Base-by-base conservation (phyloP, 1,140 invertebrate genomes). In the Macrocentrus cingulum region DNA sequence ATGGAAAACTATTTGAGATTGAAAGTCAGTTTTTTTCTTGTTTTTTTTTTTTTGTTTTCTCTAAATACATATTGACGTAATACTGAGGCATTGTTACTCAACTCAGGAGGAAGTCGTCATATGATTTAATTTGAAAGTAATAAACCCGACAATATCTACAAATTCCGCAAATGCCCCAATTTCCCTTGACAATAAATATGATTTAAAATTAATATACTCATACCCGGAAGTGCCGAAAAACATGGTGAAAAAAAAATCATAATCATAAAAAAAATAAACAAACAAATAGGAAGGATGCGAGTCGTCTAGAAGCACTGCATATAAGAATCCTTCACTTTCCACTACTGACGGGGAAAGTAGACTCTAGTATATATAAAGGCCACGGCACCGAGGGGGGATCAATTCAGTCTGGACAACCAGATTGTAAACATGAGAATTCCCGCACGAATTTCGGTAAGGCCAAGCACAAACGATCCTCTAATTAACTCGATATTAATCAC, bases 321-420 rank as follows among this genome's bases (percentile, higher is more conserved):
- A 60, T 39, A 42, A 41, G 36, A 57, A 59, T 63, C 48, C 63
- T 65, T 65, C 58, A 65, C 64, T 65, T 65, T 65, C 64, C 49
- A 65, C 55, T 49, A 19, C 18, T 16, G 34, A 23, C 61, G 64
- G 64, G 64, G 60, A 65, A 65, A 62, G 60, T 55, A 57, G 44
- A 19, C 32, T 49, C 41, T 42, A 53, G 57, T 53, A 63, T 63
- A 63, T 65, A 65, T 65, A 65, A 65, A 65, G 61, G 46, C 39
- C 36, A 53, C 29, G 29, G 29, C 22, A 32, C 49, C 60, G 52
- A 49, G 61, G 55, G 60, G 61, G 64, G 58, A 62, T 59, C 53
- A 54, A 61, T 65, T 45, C 64, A 65, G 64, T 65, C 63, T 65
- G 54, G 56, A 62, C 56, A 42, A 37, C 36, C 54, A 55, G 25